These are phyloP conservation scores for Hippoglossus hippoglossus DNA, from an alignment of 2,797 vertebrate species.

Conservation along the genomic window DNA sequence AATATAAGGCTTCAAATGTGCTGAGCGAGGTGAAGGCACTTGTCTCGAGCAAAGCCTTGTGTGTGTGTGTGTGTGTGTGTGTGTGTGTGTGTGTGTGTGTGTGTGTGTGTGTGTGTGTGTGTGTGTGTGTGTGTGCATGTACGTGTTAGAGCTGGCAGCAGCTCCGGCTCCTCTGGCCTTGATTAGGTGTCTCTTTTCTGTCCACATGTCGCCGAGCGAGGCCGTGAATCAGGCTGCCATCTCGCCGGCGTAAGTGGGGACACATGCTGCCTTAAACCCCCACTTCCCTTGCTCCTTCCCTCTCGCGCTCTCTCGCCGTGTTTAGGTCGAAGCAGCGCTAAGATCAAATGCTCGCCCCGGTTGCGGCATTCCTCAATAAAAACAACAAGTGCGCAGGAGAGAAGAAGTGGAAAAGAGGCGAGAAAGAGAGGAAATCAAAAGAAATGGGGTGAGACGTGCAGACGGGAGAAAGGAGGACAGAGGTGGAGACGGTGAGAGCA, in stretches of 20 bases:
- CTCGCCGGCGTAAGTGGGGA: constrained; percentile 79
- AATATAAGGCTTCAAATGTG: constrained; percentile 50
- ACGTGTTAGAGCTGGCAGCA: constrained; percentile 68
- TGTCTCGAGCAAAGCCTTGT: constrained; percentile 9
- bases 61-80: constrained; percentile 22
- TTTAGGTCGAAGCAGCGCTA: constrained; percentile 71
- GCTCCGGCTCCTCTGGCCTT: constrained; percentile 72
- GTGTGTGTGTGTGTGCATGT: constrained; percentile 33
- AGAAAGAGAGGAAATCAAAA: constrained; percentile 51
- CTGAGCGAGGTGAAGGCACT: constrained; percentile 32
- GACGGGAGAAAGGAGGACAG: constrained; percentile 19
- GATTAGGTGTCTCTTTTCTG: constrained; percentile 71
- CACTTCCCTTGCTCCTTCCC: constrained; percentile 21
- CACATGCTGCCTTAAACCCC: constrained; percentile 77
- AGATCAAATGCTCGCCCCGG: constrained; percentile 78
- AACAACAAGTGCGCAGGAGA: constrained; percentile 59
- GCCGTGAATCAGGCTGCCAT: constrained; percentile 77
- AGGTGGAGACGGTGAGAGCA: constrained; percentile 54
- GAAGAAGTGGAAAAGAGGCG: background rate
- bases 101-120: constrained; percentile 25
- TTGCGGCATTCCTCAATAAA: constrained; percentile 72
- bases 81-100: constrained; percentile 23
- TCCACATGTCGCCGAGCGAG: constrained; percentile 66
- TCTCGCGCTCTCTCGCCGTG: constrained; percentile 29
- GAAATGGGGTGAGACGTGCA: constrained; percentile 47